Base-by-base conservation (phyloP, 2,888 invertebrate genomes). In the Serrognathus titanus region DNA sequence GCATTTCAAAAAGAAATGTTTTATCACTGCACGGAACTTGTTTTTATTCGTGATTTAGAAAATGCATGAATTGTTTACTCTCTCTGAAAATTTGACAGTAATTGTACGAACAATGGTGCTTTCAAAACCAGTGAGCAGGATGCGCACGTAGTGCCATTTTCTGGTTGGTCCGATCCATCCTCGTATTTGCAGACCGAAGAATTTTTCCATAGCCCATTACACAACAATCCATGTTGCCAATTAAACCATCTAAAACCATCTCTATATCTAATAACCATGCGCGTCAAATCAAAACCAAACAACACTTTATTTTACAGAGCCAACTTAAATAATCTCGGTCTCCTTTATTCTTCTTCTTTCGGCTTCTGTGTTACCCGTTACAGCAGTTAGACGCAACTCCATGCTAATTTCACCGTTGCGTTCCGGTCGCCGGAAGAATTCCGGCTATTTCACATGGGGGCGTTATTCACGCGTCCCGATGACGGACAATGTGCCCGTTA, bases 351-450 rank as follows among this genome's bases (percentile, higher is more conserved):
- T 49, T 56, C 51, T 41, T 53, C 50, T 51, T 53, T 46, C 37
- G 36, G 48, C 48, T 39, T 35, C 43, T 48, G 40, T 48, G 48
- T 43, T 20, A 43, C 53, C 51, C 48, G 46, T 36, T 47, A 36
- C 48, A 35, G 43, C 37, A n/a, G 45, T 57, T 57, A 53, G 46
- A 31, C 12, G 37, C 11, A 20, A 51, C 16, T 31, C 43, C 48
- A 59, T 59, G 59, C 59, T 59, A 59, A 59, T 59, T 48, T 43
- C 53, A 16, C 16, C 16, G 50, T 39, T 43, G 36, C 49, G n/a
- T 38, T 49, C 48, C 49, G 41, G 59, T 57, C 50, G 55, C 48
- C 31, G n/a, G 20, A 40, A 49, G 53, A 46, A 57, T 55, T 48
- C 43, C 41, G 47, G 40, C 48, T 45, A 58, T 54, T 43, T 57